Percentiles rank a stretch among this genome's conserved stretches.
Evolutionary conservation across 2,113 vertebrate genomes (phyloP).

Genomic region (Murina feae): DNA sequence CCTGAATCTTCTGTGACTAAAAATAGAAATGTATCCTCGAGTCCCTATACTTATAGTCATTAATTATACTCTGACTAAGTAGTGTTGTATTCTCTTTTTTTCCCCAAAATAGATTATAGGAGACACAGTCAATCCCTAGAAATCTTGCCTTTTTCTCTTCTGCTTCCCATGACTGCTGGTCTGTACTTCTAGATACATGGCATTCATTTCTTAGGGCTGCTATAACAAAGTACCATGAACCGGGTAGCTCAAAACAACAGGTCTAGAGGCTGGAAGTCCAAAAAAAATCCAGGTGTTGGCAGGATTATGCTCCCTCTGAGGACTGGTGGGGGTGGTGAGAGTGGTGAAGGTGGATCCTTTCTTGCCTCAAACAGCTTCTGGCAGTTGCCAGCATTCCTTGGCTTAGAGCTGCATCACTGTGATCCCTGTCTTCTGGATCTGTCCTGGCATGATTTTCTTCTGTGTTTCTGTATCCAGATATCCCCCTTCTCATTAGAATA

Average conservation of each 20-base stretch:
- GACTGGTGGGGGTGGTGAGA: not conserved
- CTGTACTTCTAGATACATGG: not conserved
- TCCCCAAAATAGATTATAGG: not conserved
- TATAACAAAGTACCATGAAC: not conserved
- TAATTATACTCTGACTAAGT: not conserved
- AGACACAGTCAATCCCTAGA: not conserved
- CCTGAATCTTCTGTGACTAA: not conserved
- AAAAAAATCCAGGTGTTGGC: not conserved
- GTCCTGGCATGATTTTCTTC: not conserved
- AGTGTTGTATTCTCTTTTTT: not conserved
- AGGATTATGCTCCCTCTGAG: not conserved
- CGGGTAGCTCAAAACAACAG: not conserved
- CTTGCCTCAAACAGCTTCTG: not conserved
- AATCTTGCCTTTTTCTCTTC: not conserved
- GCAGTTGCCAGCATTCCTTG: not conserved
- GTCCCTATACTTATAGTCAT: not conserved
- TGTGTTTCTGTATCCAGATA: not conserved
- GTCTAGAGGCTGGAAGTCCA: not conserved
- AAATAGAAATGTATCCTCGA: not conserved
- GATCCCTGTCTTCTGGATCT: not conserved
- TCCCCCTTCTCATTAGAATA: not conserved
- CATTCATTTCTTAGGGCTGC: not conserved
- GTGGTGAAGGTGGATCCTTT: not conserved
- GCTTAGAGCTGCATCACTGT: not conserved
- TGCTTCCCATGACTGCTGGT: not conserved